These are phyloP conservation scores for Buceros bicornis DNA, from an alignment of 2,797 vertebrate species.

Conservation along the genomic window DNA sequence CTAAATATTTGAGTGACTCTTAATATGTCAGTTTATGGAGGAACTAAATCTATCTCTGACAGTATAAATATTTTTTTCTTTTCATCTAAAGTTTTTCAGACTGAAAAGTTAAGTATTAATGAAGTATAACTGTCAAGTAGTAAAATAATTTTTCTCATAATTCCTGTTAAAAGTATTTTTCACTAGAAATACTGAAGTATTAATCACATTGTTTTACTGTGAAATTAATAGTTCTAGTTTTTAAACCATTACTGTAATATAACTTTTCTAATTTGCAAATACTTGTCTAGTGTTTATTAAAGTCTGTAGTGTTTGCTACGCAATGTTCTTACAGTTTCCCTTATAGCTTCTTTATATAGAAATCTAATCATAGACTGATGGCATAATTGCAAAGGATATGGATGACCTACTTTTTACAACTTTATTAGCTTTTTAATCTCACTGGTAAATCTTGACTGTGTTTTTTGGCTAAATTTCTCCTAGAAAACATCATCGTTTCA, in stretches of 20 bases:
- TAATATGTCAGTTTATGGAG: neutral
- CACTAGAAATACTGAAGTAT: neutral
- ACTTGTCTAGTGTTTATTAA: neutral
- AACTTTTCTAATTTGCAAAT: neutral
- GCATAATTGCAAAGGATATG: slow-evolving; percentile 15
- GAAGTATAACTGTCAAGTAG: neutral
- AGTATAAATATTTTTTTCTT: neutral
- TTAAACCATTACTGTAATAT: neutral
- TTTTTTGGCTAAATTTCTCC: neutral
- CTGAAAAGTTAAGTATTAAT: neutral
- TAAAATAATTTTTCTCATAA: neutral
- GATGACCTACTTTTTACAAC: neutral
- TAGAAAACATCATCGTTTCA: neutral
- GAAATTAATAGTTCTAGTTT: neutral
- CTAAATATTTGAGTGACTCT: neutral
- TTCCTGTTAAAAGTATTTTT: neutral
- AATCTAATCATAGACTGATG: slow-evolving; percentile 48
- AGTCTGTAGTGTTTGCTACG: neutral
- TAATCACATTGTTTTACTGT: neutral
- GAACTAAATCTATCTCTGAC: neutral
- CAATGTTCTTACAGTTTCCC: neutral
- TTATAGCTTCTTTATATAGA: slow-evolving; percentile 24
- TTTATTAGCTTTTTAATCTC: slow-evolving; percentile 46
- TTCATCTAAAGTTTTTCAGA: neutral
- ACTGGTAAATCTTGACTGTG: neutral